A percentile compares a stretch with the other conserved stretches of the same genome.
Conservation (phyloP, 30 jellyfish, hydroid and myxozoan species). For the Haliclystus octoradiatus region DNA sequence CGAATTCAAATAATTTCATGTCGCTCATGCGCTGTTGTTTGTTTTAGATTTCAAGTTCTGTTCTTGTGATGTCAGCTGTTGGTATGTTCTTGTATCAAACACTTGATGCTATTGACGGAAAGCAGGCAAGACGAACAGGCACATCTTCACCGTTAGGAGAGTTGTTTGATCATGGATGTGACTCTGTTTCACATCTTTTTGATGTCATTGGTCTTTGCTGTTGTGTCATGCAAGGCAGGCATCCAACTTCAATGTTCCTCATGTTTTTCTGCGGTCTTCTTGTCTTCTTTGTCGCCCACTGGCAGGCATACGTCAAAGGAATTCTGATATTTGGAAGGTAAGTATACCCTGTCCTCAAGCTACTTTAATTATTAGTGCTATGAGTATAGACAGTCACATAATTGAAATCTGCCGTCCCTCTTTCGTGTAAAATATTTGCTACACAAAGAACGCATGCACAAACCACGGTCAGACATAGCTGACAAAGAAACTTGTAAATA, state of each 20-base stretch:
- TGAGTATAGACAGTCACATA: too few species aligned
- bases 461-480: too few species aligned
- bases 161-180: slow-evolving; percentile 97
- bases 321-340: slow-evolving; percentile 50
- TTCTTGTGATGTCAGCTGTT: slow-evolving; percentile 30
- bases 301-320: slow-evolving; percentile 84
- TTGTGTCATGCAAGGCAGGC: slow-evolving; percentile 47
- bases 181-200: slow-evolving; percentile 58
- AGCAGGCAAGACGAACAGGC: slow-evolving; percentile 89
- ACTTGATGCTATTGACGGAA: slow-evolving; percentile 96
- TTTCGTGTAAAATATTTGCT: too few species aligned
- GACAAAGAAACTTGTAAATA: too few species aligned
- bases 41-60: slow-evolving; percentile 39
- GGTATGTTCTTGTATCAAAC: slow-evolving; percentile 83
- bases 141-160: slow-evolving; percentile 93
- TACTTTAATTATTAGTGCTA: not conserved
- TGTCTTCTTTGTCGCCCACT: slow-evolving; percentile 67
- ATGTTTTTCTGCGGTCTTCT: slow-evolving; percentile 42
- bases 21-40: not conserved
- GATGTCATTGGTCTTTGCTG: slow-evolving; percentile 51
- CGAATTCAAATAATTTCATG: not conserved
- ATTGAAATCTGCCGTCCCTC: too few species aligned
- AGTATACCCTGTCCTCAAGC: not conserved
- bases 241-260: slow-evolving; percentile 47
- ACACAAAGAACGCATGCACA: too few species aligned